A percentile compares a stretch with the other conserved stretches of the same genome.
These are phyloP conservation scores for Drosophila elegans DNA, from an alignment of 1,140 invertebrate species.

Conservation along the genomic window DNA sequence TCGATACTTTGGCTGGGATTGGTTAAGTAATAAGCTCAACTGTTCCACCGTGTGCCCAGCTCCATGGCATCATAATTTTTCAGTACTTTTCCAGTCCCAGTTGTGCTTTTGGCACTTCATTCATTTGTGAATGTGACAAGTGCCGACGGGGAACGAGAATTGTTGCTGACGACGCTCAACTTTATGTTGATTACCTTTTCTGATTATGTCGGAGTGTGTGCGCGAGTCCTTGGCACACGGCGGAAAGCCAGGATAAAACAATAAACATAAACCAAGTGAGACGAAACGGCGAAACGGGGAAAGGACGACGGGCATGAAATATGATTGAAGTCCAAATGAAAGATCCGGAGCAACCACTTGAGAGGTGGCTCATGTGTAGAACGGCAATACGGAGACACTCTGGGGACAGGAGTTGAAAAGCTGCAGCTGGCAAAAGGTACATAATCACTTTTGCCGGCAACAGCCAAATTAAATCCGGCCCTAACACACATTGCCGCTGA, in stretches of 20 bases:
- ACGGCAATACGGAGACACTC: constrained; percentile 46
- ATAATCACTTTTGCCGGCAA: constrained; percentile 75
- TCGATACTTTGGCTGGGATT: neutral
- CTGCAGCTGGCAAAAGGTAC: constrained; percentile 69
- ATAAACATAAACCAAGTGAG: constrained; percentile 81
- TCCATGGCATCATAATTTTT: constrained; percentile 24
- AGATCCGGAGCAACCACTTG: constrained; percentile 60
- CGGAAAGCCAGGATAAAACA: constrained; percentile 75
- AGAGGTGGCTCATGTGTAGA: constrained; percentile 71
- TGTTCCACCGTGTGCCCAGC: constrained; percentile 4
- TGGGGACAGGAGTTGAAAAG: constrained; percentile 68
- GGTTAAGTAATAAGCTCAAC: constrained; percentile 2
- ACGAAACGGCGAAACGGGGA: constrained; percentile 11
- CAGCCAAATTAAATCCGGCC: constrained; percentile 74
- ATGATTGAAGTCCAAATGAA: constrained; percentile 82
- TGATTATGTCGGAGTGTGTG: constrained; percentile 77
- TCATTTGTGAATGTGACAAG: constrained; percentile 81
- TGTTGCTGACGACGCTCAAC: constrained; percentile 76
- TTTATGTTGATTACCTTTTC: constrained; percentile 84
- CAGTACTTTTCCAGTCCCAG: constrained; percentile 52
- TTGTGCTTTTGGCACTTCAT: constrained; percentile 82
- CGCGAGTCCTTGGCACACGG: constrained; percentile 59
- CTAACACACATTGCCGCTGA: constrained; percentile 38
- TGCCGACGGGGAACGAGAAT: constrained; percentile 63
- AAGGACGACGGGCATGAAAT: constrained; percentile 57